Evolutionary conservation across 2,113 vertebrate genomes (phyloP), one percentile per base, ranked within the genome.

Genomic region (Natator depressus): DNA sequence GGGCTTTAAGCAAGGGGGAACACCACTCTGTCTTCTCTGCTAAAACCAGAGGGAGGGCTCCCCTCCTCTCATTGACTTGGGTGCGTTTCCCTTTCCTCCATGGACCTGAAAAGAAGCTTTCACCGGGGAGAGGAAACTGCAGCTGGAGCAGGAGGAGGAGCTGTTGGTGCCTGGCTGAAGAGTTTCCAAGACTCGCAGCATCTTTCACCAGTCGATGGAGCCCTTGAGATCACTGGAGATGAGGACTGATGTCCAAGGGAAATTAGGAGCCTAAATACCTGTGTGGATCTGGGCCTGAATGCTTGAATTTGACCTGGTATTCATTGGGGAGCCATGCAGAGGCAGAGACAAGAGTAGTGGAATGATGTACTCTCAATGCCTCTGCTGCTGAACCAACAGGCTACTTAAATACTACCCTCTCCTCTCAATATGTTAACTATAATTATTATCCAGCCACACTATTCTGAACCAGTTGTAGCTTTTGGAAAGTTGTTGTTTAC

Each of bases 31-130:
- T 22, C 80, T 88, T 53, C 1, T 38, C 35, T 85, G 65, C 6
- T 16, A 78, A 86, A 1, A 86, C 1, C 4, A 80, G n/a, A 88
- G 7, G 5, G 1, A 89, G 55, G 16, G 2, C 0, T 72, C 2
- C 6, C 51, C 85, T 88, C 5, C 17, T 89, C 8, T 50, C 49
- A n/a, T 4, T 82, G 31, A 47, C 29, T 76, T 35, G 87, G 6
- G 5, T 55, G 13, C 82, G 3, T 59, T 85, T 16, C 49, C 12
- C 7, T 3, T 8, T 49, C 94, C 89, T 46, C 25, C 78, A 80
- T 10, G 62, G 3, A 55, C 54, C 57, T 85, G 81, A 27, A 76
- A 59, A 49, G 27, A 12, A 53, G 3, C 31, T 10, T 82, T 94
- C 35, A 42, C 2, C 5, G 78, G 35, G 3, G 2, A 17, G 2